A percentile compares a stretch with the other conserved stretches of the same genome.
Evolutionary conservation across 2,797 vertebrate genomes (phyloP).

Genomic region (Rhynchonycteris naso): DNA sequence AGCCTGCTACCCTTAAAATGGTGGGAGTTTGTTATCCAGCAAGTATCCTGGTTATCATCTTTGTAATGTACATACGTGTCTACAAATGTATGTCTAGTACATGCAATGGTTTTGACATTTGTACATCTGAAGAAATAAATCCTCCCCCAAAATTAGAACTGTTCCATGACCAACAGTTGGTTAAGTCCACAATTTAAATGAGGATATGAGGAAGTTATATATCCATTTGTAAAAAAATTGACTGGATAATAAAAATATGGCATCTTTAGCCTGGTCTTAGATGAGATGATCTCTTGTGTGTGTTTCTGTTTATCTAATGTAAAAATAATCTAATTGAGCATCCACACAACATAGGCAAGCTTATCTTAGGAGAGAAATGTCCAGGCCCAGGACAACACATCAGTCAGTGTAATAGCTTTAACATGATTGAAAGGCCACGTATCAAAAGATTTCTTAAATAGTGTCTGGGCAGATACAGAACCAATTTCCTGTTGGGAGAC

Average conservation of each 20-base stretch:
- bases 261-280: background rate
- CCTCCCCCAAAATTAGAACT: constrained; percentile 18
- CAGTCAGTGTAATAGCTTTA: background rate
- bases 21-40: background rate
- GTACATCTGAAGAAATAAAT: constrained; percentile 18
- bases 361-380: background rate
- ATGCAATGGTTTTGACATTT: constrained; percentile 35
- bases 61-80: background rate
- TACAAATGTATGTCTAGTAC: background rate
- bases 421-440: background rate
- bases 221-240: constrained; percentile 26
- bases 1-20: background rate
- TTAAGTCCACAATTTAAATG: constrained; percentile 51
- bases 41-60: background rate
- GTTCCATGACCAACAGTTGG: background rate
- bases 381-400: background rate
- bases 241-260: constrained; percentile 16
- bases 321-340: background rate
- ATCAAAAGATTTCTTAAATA: constrained; percentile 36
- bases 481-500: constrained; percentile 21
- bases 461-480: background rate
- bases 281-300: background rate
- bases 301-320: background rate
- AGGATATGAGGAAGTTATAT: background rate
- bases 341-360: background rate